Evolutionary conservation across 2,888 invertebrate genomes (phyloP), one percentile per base, ranked within the genome.

Genomic region (Agrotis puta): DNA sequence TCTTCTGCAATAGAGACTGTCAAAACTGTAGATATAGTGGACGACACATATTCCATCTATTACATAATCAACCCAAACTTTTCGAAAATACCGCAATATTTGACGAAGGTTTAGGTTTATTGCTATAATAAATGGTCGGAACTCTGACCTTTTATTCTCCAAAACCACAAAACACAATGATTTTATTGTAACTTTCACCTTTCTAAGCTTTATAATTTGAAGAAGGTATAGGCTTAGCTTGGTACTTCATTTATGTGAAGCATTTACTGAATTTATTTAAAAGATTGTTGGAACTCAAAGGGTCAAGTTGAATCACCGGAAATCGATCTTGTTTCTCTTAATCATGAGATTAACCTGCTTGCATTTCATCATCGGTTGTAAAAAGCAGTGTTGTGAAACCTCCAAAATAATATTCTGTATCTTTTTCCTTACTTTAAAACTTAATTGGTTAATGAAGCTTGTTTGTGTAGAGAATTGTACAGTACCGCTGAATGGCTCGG

Each of bases 381-480:
- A 62, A 65, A 64, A 51, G 14, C 16, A 39, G 51, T 59, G 51
- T 77, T 76, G 43, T 16, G 2, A 77, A 50, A 77, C 39, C 18
- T 47, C 2, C 43, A 24, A 45, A 2, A 45, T 9, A 6, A 18
- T 33, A 64, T 47, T 74, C 4, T 47, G 18, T 43, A 6, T 53
- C 0, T 3, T 70, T 62, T 53, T 48, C 56, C 4, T 43, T 57
- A 6, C 4, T 50, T 47, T 27, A 33, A 20, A 48, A 64, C 39
- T 39, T 33, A 11, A 20, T 20, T 61, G 5, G 3, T 6, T 50
- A 3, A 63, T 2, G 2, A 33, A 39, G 3, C 4, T 48, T 7
- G 20, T 59, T 64, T 59, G 3, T 54, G 18, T 88, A 95, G 95
- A 94, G 62, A 95, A 95, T 79, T 95, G 95, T 84, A 93, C 93